A percentile compares a stretch with the other conserved stretches of the same genome.
Evolutionary conservation across 2,113 vertebrate genomes (phyloP).

Genomic region (Entelurus aequoreus): DNA sequence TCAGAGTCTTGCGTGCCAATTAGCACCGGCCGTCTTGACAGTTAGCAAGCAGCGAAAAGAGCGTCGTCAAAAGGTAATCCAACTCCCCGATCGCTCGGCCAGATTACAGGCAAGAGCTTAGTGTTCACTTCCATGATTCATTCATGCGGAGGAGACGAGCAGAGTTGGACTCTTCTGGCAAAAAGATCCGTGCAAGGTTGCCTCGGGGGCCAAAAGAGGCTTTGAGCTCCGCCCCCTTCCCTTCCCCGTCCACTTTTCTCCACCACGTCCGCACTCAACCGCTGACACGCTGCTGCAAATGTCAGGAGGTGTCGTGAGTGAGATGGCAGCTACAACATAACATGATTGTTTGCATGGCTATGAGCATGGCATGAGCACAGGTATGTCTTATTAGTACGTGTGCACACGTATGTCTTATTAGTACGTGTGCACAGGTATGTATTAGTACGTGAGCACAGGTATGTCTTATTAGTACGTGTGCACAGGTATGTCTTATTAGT

Average conservation of each 20-base stretch:
- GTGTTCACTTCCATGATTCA: constrained; percentile 33
- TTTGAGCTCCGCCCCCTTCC: constrained; percentile 33
- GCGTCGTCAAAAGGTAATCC: constrained; percentile 38
- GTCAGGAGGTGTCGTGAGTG: constrained; percentile 14
- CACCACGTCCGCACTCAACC: constrained; percentile 21
- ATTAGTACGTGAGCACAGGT: too few species aligned
- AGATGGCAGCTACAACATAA: too few species aligned
- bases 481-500: too few species aligned
- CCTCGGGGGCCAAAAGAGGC: constrained; percentile 36
- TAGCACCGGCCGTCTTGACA: constrained; percentile 19
- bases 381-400: too few species aligned
- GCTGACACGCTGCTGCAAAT: constrained; percentile 21
- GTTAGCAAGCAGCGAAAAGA: constrained; percentile 39
- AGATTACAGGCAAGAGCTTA: constrained; percentile 41
- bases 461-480: too few species aligned
- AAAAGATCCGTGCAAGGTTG: constrained; percentile 17
- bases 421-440: too few species aligned
- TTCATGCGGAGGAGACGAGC: constrained; percentile 44
- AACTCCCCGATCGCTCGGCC: constrained; percentile 35
- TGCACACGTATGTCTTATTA: too few species aligned
- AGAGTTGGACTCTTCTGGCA: constrained; percentile 37
- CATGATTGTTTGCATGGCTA: too few species aligned
- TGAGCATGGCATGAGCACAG: too few species aligned
- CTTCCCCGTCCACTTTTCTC: not conserved
- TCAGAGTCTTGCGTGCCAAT: constrained; percentile 18